Percentiles rank a stretch among this genome's conserved stretches.
Evolutionary conservation across 2,113 vertebrate genomes (phyloP).

Genomic region (Scortum barcoo): DNA sequence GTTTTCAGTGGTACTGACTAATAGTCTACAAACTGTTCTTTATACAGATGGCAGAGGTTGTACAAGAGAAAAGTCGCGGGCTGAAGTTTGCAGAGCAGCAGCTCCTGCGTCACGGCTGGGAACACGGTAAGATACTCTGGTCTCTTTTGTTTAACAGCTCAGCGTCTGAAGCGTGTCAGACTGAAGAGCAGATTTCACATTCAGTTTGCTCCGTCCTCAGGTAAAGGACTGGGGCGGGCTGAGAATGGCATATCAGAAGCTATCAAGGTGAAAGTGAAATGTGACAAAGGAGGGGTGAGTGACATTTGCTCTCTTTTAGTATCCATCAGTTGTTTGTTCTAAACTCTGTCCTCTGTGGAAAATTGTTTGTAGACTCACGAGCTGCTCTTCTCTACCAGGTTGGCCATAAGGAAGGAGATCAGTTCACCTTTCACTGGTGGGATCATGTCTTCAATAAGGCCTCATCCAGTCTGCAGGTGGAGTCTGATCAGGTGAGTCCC

Average conservation of each 20-base stretch:
- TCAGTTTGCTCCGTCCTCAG: constrained; percentile 73
- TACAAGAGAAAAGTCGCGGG: constrained; percentile 77
- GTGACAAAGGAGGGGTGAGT: constrained; percentile 91
- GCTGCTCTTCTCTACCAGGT: constrained; percentile 80
- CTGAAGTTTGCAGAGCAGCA: constrained; percentile 90
- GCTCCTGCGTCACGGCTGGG: constrained; percentile 92
- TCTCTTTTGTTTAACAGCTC: background rate
- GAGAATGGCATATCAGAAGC: constrained; percentile 91
- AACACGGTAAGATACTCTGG: constrained; percentile 79
- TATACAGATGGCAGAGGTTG: constrained; percentile 70
- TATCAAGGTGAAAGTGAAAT: constrained; percentile 93
- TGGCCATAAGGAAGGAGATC: constrained; percentile 90
- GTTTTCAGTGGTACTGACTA: background rate
- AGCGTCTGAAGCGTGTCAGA: background rate
- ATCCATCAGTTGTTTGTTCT: background rate
- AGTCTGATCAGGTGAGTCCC: constrained; percentile 83
- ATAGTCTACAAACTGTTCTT: background rate
- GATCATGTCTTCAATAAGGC: constrained; percentile 95
- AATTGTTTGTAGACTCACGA: background rate
- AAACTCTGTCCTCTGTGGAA: too few species aligned
- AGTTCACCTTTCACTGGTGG: constrained; percentile 98
- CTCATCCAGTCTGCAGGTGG: constrained; percentile 88
- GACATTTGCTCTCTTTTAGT: background rate
- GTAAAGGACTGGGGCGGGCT: constrained; percentile 90
- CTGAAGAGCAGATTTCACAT: background rate